Conservation (phyloP, 2,888 invertebrate species). For the Caenorhabditis sp. region DNA sequence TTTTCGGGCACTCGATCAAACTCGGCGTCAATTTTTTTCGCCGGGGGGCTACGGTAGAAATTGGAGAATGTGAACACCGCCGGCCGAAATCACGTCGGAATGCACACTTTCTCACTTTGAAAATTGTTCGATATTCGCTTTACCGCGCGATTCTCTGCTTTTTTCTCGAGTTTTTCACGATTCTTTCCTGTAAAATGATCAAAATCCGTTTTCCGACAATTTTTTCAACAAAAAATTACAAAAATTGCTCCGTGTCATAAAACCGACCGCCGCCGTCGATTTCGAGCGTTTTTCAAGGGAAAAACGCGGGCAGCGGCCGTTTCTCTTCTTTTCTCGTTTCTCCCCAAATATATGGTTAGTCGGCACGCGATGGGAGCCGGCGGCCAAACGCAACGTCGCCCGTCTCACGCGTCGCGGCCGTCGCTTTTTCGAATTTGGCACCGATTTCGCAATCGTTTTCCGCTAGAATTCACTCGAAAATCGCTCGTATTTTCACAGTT, state of each 20-base stretch:
- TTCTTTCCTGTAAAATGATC: not conserved
- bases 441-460: not conserved
- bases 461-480: too few relatives aligned
- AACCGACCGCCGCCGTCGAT: conserved; percentile 1
- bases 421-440: too few relatives aligned
- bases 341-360: conserved; percentile 38
- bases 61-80: conserved; percentile 2
- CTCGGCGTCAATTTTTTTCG: not conserved
- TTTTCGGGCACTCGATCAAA: too few relatives aligned
- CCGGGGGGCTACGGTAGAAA: conserved; percentile 22
- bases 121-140: not conserved
- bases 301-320: not conserved
- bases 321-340: conserved; percentile 3
- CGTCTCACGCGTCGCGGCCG: conserved; percentile 2
- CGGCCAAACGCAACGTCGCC: conserved; percentile 6
- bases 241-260: conserved; percentile 19
- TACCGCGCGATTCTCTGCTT: not conserved
- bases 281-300: not conserved
- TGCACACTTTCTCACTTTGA: not conserved
- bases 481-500: too few relatives aligned
- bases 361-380: conserved; percentile 45
- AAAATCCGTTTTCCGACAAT: not conserved
- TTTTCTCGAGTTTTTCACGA: not conserved
- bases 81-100: conserved; percentile 7
- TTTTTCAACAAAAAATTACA: not conserved